Base-by-base conservation (phyloP, 2,113 vertebrate species). In the Paralichthys olivaceus region DNA sequence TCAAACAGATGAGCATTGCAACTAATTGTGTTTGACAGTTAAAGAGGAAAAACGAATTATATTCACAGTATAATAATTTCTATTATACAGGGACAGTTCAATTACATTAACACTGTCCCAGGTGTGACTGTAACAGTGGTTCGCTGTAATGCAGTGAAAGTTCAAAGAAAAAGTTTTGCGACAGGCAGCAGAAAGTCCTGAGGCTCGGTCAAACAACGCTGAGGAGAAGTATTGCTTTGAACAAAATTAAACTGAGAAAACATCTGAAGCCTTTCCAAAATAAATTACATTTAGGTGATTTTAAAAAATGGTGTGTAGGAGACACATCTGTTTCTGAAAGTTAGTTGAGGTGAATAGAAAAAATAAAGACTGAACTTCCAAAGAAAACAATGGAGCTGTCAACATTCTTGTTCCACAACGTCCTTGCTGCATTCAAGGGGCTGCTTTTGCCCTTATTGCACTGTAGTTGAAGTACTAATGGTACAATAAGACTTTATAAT, bases 321-420 rank as follows among this genome's bases (percentile, higher is more conserved):
- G 84, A 32, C 32, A 83, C 71, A 87, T 78, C 79, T 86, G 88
- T 74, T 91, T 57, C 62, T 76, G 78, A 61, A 71, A 71, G 87
- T 87, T 43, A 79, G 64, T 67, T 73, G 75, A 89, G 86, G 83
- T 80, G 71, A 83, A 66, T 0, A 32, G 58, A 71, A 69, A 71
- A 69, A 72, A 77, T 57, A 34, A 9, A 34, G 32, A 32, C 32
- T 32, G 32, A 32, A 32, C 32, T 32, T 32, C 32, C 32, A 32
- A 32, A 32, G 32, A 7, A n/a, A 29, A 45, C 70, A 55, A 14
- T 4, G 19, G 23, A 70, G 63, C 73, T 79, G 74, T 74, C 47
- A 20, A 77, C 56, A 51, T 73, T 60, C 23, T 29, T 76, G 82
- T 87, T 81, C 45, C 74, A 80, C 78, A 82, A 59, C 66, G 75